Percentiles rank a stretch among this genome's conserved stretches.
phyloP scores from a whole-genome alignment of 2,797 vertebrate species.

The Sebastes taczanowskii region DNA sequence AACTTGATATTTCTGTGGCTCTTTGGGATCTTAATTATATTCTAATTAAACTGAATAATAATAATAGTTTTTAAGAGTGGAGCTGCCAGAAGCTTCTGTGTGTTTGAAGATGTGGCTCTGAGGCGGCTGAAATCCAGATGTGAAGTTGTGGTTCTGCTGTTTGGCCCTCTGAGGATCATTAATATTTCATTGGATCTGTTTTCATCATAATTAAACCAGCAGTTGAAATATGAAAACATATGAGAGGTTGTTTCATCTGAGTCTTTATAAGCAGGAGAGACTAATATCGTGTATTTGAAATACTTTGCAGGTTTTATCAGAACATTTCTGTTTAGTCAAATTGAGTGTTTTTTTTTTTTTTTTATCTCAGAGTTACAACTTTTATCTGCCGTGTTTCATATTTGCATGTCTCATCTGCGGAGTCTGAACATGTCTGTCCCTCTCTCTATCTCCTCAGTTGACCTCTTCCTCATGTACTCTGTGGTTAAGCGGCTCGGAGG shows the following conservation, averaged over 20 bases:
- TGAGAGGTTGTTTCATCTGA: background rate
- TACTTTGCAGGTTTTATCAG: background rate
- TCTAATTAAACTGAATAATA: background rate
- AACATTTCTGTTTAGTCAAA: background rate
- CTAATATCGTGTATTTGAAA: background rate
- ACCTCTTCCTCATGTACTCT: constrained; percentile 86
- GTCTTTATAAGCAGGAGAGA: background rate
- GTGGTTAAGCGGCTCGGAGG: constrained; percentile 84
- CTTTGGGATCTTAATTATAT: background rate
- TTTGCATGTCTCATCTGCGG: constrained; percentile 13
- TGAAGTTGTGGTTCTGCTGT: background rate
- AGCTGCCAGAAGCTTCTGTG: background rate
- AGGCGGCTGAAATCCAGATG: background rate
- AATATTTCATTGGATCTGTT: background rate
- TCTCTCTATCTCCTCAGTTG: constrained; percentile 70
- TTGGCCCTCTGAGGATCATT: background rate
- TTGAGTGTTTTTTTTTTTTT: background rate
- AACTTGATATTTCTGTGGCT: background rate
- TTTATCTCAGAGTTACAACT: background rate
- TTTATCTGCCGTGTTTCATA: background rate
- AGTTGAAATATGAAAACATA: background rate
- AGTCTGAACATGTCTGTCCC: background rate
- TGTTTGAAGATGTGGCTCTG: background rate
- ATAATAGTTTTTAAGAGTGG: background rate
- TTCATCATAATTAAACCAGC: background rate